A percentile compares a stretch with the other conserved stretches of the same genome.
Evolutionary conservation across 2,888 invertebrate species (phyloP).

Genomic region (Eudemis profundana): DNA sequence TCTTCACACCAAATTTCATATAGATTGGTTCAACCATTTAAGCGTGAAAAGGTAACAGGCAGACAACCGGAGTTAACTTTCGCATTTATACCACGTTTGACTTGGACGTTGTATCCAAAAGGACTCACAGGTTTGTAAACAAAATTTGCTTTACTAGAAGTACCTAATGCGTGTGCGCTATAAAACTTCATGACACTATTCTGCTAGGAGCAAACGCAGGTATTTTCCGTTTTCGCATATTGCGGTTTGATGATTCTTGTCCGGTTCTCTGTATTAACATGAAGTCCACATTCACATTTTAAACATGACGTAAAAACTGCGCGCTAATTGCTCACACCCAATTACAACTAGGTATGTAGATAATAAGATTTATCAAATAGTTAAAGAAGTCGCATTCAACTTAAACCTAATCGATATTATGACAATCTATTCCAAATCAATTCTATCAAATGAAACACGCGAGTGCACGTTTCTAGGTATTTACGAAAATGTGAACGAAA

Average conservation of each 20-base stretch:
- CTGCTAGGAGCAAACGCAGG: conserved; percentile 3
- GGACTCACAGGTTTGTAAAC: no score
- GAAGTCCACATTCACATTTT: conserved; percentile 5
- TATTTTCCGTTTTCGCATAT: conserved; percentile 15
- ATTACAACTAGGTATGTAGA: background rate
- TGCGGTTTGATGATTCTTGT: conserved; percentile 16
- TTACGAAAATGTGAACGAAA: background rate
- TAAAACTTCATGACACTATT: background rate
- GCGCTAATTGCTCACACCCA: background rate
- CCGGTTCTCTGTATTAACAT: conserved; percentile 8
- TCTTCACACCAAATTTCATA: no score
- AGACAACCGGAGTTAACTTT: no score
- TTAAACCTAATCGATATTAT: background rate
- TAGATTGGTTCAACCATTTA: no score
- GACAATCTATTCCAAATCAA: background rate
- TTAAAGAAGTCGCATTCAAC: background rate
- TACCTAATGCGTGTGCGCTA: background rate
- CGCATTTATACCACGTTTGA: background rate
- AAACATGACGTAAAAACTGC: conserved; percentile 1
- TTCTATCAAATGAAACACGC: background rate
- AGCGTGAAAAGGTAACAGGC: no score
- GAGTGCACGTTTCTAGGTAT: background rate
- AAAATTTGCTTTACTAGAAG: no score
- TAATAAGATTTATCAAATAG: background rate
- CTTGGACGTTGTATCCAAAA: no score